phyloP scores from a whole-genome alignment of 2,888 invertebrate species.

The Quadroppia sp. region DNA sequence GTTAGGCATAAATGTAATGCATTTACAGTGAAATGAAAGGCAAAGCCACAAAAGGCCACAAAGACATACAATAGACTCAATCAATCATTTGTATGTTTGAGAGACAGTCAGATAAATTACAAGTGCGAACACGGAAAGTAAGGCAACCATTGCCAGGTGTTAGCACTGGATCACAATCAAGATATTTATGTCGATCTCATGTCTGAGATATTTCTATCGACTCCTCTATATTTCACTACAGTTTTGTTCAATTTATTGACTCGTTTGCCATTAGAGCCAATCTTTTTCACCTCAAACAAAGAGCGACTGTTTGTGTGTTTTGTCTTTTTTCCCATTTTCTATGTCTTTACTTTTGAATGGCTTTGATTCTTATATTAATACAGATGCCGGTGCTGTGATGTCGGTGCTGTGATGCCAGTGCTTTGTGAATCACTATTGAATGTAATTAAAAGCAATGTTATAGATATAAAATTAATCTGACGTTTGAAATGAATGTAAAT shows the following conservation, averaged over 20 bases:
- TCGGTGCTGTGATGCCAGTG: neutral
- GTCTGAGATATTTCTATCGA: neutral
- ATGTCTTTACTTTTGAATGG: neutral
- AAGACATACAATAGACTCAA: conserved; percentile 34
- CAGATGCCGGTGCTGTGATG: neutral
- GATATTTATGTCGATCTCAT: conserved; percentile 27
- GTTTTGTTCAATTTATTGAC: conserved; percentile 22
- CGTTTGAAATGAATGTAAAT: conserved; percentile 37
- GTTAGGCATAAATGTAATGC: no score
- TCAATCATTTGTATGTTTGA: conserved; percentile 34
- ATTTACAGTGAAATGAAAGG: conserved; percentile 25
- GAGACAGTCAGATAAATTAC: conserved; percentile 37
- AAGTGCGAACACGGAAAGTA: conserved; percentile 33
- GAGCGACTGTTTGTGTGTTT: conserved; percentile 6
- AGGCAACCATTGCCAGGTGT: conserved; percentile 34
- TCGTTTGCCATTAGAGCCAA: neutral
- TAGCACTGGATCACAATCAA: conserved; percentile 29
- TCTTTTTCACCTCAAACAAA: neutral
- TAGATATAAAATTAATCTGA: conserved; percentile 36
- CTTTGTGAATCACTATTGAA: neutral
- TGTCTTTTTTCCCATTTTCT: neutral
- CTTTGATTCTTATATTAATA: neutral
- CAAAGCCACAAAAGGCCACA: conserved; percentile 31
- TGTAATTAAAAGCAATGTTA: conserved; percentile 29
- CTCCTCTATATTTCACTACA: neutral